Evolutionary conservation across 2,888 invertebrate species (phyloP).

Genomic region (Trisateles emortualis): DNA sequence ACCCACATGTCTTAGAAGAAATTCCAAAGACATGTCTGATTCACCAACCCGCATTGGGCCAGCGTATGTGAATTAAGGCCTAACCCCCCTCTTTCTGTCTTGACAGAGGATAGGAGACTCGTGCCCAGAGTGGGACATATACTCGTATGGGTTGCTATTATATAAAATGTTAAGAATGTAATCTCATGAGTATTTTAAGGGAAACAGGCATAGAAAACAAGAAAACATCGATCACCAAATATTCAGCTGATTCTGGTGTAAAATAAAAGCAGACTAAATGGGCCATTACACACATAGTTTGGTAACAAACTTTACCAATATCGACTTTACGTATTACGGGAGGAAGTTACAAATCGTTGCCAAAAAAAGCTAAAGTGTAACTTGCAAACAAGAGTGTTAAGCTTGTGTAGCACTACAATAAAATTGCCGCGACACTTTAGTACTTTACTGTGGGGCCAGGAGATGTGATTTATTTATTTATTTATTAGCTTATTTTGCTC

Average conservation of each 20-base stretch:
- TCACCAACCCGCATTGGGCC: too few species aligned
- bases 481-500: too few species aligned
- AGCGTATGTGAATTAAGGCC: too few species aligned
- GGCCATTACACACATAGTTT: constrained; percentile 31
- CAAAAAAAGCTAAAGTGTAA: constrained; percentile 66
- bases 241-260: constrained; percentile 2
- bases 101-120: too few species aligned
- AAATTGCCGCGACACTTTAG: constrained; percentile 70
- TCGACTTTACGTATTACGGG: constrained; percentile 63
- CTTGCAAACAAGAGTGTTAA: constrained; percentile 76
- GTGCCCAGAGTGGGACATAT: too few species aligned
- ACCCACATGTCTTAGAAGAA: too few species aligned
- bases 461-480: constrained; percentile 31
- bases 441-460: constrained; percentile 59
- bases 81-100: too few species aligned
- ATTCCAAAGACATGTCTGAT: too few species aligned
- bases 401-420: constrained; percentile 69
- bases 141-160: too few species aligned
- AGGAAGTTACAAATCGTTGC: constrained; percentile 69
- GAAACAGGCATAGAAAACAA: background rate
- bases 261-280: constrained; percentile 26
- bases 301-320: constrained; percentile 68
- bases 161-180: background rate
- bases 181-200: background rate
- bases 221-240: background rate